These are phyloP conservation scores for Trichonephila clavipes DNA, from an alignment of 1,140 invertebrate species.

Conservation along the genomic window DNA sequence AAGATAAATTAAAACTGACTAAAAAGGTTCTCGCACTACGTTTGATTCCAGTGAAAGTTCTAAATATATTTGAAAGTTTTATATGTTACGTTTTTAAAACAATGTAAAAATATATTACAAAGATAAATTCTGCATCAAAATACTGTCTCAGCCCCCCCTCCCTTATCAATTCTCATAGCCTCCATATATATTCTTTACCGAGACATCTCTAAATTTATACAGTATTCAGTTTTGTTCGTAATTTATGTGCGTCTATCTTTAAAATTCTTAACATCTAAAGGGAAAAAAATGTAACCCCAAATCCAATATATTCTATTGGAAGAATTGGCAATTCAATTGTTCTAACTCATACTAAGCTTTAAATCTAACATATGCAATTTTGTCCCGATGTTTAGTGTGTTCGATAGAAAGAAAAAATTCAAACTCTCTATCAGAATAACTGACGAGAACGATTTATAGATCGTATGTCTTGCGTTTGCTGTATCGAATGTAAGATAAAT, in stretches of 20 bases:
- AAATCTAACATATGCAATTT: constrained; percentile 61
- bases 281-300: neutral
- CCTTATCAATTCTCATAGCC: too few relatives aligned
- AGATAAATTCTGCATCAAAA: too few relatives aligned
- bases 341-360: constrained; percentile 26
- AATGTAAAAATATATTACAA: too few relatives aligned
- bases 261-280: neutral
- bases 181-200: too few relatives aligned
- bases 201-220: neutral
- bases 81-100: too few relatives aligned
- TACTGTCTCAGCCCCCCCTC: too few relatives aligned
- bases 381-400: neutral
- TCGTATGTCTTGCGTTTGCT: constrained; percentile 38
- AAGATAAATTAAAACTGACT: too few relatives aligned
- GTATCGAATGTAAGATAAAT: constrained; percentile 53
- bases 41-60: too few relatives aligned
- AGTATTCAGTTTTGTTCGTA: neutral
- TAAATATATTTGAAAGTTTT: too few relatives aligned
- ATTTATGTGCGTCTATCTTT: neutral
- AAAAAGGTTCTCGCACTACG: too few relatives aligned
- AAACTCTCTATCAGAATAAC: constrained; percentile 4
- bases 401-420: neutral
- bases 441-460: constrained; percentile 72
- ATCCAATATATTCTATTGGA: constrained; percentile 48
- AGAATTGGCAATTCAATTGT: constrained; percentile 57